A percentile compares a stretch with the other conserved stretches of the same genome.
These are phyloP conservation scores for Onychorhynchus coronatus DNA, from an alignment of 2,113 vertebrate genomes.

Conservation along the genomic window DNA sequence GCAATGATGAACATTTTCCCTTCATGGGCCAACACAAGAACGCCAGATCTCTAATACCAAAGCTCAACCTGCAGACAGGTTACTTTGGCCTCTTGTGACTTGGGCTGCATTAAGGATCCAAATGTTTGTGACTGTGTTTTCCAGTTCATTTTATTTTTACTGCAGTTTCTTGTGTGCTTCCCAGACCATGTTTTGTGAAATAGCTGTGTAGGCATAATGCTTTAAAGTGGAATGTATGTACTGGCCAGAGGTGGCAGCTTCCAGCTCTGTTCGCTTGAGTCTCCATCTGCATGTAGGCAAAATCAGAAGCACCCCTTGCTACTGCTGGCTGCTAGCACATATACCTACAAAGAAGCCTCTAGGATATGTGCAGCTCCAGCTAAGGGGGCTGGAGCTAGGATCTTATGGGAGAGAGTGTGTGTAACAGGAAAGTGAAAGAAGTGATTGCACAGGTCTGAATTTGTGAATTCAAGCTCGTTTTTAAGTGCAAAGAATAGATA, in stretches of 20 bases:
- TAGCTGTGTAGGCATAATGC: background rate
- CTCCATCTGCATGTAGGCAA: accelerated
- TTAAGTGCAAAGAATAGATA: background rate
- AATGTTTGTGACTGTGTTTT: background rate
- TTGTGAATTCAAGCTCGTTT: background rate
- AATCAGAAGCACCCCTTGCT: background rate
- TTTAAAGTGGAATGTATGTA: background rate
- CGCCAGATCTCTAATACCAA: background rate
- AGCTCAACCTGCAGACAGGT: background rate
- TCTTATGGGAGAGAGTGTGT: background rate
- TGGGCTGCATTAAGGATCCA: background rate
- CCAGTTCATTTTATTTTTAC: background rate
- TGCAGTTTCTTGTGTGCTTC: background rate
- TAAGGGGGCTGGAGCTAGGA: background rate
- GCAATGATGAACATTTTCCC: background rate
- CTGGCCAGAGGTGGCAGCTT: accelerated
- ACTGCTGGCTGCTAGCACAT: background rate
- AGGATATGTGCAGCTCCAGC: background rate
- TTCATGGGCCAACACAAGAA: background rate
- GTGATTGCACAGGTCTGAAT: background rate
- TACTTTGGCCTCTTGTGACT: background rate
- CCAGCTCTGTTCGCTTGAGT: background rate
- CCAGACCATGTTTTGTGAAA: background rate
- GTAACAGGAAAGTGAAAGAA: background rate
- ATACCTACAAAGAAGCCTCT: background rate